Percentiles rank a stretch among this genome's conserved stretches.
phyloP scores from a whole-genome alignment of 2,113 vertebrate species.

The Calidris pygmaea region DNA sequence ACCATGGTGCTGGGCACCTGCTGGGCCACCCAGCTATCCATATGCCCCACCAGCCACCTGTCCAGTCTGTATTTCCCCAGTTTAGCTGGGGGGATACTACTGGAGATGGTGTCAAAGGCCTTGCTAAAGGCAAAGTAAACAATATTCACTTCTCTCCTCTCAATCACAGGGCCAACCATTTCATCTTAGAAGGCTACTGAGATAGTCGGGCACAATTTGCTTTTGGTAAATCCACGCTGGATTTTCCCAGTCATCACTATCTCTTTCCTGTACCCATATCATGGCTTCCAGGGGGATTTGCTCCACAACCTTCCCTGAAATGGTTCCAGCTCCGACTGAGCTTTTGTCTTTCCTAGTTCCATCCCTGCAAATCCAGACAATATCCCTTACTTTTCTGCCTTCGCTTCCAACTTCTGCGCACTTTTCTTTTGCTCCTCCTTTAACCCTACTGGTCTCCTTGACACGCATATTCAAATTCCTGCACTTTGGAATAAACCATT shows the following conservation, averaged over 20 bases:
- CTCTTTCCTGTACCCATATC: background rate
- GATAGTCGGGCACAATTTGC: background rate
- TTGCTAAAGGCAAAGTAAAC: background rate
- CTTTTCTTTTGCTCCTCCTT: background rate
- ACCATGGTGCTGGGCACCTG: accelerated
- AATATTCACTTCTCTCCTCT: background rate
- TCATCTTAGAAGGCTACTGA: background rate
- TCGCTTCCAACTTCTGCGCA: background rate
- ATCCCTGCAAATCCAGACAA: background rate
- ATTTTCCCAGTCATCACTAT: background rate
- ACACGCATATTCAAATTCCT: background rate
- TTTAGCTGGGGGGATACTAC: background rate
- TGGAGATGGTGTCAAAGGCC: background rate
- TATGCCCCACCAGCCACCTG: background rate
- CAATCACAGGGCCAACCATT: background rate
- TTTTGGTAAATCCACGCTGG: background rate
- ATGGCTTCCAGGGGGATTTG: background rate
- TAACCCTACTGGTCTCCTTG: background rate
- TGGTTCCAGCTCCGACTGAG: background rate
- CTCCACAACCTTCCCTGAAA: background rate
- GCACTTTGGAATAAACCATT: background rate
- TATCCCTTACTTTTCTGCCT: background rate
- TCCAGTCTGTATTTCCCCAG: background rate
- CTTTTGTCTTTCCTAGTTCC: background rate
- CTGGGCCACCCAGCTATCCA: background rate